Evolutionary conservation across 1,140 invertebrate genomes (phyloP), one percentile per base, ranked within the genome.

Genomic region (Plutomurus gul): DNA sequence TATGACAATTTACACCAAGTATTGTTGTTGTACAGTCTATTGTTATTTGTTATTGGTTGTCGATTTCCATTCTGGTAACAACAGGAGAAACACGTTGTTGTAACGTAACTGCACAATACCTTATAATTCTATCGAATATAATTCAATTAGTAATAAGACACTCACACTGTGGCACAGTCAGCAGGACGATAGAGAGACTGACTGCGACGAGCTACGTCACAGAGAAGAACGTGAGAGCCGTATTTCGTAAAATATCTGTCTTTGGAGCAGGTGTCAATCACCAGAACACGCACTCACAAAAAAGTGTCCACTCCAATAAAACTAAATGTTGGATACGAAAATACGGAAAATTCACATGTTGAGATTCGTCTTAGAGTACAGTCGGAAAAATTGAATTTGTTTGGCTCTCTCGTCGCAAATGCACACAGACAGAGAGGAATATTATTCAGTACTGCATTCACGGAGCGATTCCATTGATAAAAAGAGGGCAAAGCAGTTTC

Each of bases 1-100:
- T 65, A 65, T 16, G 56, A 65, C 56, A 65, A 65, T 65, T 65
- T 65, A 65, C 56, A 65, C 56, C 11, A 33, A 4, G 56, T 65
- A 65, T 65, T 65, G 56, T 65, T 65, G 56, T 30, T 25, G 56
- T 65, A n/a, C n/a, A n/a, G 56, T 65, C 56, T 33, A 65, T 65
- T 65, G 56, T 65, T 65, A 65, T 65, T 65, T 65, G 56, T 65
- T 65, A 65, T 65, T 65, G 30, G 56, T 13, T 65, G 56, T 65
- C 30, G 27, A 65, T 65, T 65, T 65, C 56, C 56, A 65, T 25
- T 65, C 27, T 36, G 27, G 11, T n/a, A 13, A 13, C 2, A 1
- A 43, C 2, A 43, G 10, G n/a, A n/a, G n/a, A 43, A n/a, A n/a
- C n/a, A n/a, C n/a, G n/a, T n/a, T n/a, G n/a, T n/a, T n/a, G n/a